phyloP scores from a whole-genome alignment of 2,888 invertebrate species.

The Lasiommata megera region DNA sequence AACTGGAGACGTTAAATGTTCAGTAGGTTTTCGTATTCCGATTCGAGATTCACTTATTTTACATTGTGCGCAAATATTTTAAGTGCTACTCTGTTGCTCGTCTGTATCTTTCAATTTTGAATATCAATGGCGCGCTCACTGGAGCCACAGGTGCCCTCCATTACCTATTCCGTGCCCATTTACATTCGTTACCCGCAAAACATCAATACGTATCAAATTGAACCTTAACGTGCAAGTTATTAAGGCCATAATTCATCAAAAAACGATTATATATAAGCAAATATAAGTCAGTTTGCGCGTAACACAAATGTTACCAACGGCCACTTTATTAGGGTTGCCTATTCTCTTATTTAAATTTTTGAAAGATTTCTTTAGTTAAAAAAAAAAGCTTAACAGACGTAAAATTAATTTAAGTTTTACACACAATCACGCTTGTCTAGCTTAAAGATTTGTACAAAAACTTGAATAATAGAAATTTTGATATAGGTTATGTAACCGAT shows the following conservation, averaged over 20 bases:
- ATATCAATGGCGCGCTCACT: background rate
- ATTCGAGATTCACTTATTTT: too few species aligned
- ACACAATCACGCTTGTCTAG: too few species aligned
- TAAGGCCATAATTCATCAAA: conserved; percentile 16
- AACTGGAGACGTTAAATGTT: too few species aligned
- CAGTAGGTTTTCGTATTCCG: too few species aligned
- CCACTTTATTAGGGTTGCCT: conserved; percentile 4
- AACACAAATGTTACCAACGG: conserved; percentile 27
- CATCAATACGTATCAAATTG: conserved; percentile 2
- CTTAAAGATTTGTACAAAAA: too few species aligned
- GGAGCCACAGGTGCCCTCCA: conserved; percentile 34
- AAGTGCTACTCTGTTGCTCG: background rate
- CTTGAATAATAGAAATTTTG: too few species aligned
- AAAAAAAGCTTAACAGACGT: too few species aligned
- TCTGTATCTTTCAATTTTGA: background rate
- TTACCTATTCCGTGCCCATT: conserved; percentile 29
- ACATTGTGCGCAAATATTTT: too few species aligned
- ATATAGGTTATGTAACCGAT: too few species aligned
- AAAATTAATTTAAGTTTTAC: too few species aligned
- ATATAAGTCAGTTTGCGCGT: conserved; percentile 16
- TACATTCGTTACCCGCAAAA: conserved; percentile 23
- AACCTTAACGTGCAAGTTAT: conserved; percentile 13
- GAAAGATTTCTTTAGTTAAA: too few species aligned
- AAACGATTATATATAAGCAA: background rate
- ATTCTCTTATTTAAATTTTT: too few species aligned